A percentile compares a stretch with the other conserved stretches of the same genome.
Evolutionary conservation across 1,140 invertebrate genomes (phyloP).

Genomic region (Lordiphosa clarofinis): DNA sequence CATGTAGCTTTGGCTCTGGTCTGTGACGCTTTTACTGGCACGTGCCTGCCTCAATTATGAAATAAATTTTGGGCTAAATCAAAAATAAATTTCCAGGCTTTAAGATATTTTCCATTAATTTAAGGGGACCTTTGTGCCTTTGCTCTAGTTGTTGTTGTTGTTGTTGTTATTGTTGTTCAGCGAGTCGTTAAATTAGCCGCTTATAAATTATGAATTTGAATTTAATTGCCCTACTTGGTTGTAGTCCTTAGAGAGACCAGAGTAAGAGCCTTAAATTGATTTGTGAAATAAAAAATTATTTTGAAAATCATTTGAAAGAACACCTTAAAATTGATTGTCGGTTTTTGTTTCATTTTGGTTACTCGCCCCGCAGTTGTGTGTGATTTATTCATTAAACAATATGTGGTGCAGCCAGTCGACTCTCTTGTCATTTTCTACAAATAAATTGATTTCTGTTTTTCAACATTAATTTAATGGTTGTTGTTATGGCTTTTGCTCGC

Average conservation of each 20-base stretch:
- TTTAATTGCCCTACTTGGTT: slow-evolving; percentile 55
- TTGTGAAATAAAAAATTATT: slow-evolving; percentile 1
- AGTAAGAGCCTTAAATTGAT: slow-evolving; percentile 10
- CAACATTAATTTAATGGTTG: slow-evolving; percentile 56
- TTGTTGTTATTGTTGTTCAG: slow-evolving; percentile 40
- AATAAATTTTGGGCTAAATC: slow-evolving; percentile 31
- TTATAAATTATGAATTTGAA: slow-evolving; percentile 71
- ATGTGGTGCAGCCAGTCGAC: slow-evolving; percentile 3
- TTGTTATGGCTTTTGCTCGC: slow-evolving; percentile 35
- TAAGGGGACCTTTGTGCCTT: slow-evolving; percentile 31
- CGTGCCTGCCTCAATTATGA: slow-evolving; percentile 53
- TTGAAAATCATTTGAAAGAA: slow-evolving; percentile 21
- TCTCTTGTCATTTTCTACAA: slow-evolving; percentile 51
- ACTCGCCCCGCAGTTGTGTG: slow-evolving; percentile 17
- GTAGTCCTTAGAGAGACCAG: slow-evolving; percentile 17
- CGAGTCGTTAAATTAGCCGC: slow-evolving; percentile 64
- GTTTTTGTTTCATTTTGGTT: slow-evolving; percentile 30
- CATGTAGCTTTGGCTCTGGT: slow-evolving; percentile 43
- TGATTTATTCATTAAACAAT: slow-evolving; percentile 56
- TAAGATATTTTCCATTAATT: slow-evolving; percentile 36
- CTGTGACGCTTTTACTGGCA: background rate
- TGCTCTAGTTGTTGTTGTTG: slow-evolving; percentile 26
- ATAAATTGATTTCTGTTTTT: slow-evolving; percentile 56
- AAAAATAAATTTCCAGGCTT: slow-evolving; percentile 25
- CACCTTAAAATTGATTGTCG: slow-evolving; percentile 2